Evolutionary conservation across 2,797 vertebrate species (phyloP), one percentile per base, ranked within the genome.

Genomic region (Triplophysa yarkandensis): DNA sequence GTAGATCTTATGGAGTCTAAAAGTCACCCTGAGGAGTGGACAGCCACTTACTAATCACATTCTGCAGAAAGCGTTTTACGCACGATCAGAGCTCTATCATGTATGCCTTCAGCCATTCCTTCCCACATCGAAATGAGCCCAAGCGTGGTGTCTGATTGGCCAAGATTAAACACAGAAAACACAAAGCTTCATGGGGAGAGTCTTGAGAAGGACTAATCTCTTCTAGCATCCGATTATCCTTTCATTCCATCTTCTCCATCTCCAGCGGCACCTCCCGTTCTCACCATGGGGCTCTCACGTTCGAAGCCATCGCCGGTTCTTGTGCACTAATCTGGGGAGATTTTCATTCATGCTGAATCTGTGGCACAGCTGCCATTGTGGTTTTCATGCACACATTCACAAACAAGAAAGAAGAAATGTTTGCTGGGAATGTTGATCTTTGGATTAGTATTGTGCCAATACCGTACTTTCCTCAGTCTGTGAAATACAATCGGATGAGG

Each of bases 231-330:
- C 9, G 19, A 52, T 39, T 6, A 28, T 60, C 46, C 74, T 57
- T 50, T 48, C 60, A 39, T 39, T 8, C 13, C 44, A 19, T 57
- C 30, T 58, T 21, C 54, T 39, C n/a, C 57, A 21, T 62, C 21
- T 43, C n/a, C 48, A 17, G 41, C 57, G 21, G 13, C 58, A 48
- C 57, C 76, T 68, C 41, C 63, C 72, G 74, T 80, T 85, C 52
- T 79, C 80, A 78, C 78, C 82, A 82, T 70, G 60, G 55, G 69
- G 55, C 32, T 86, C 83, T 87, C 86, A n/a, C n/a, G 83, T 76
- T 87, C 80, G 66, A 82, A 71, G 79, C 34, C 65, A 65, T 61
- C 74, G 65, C 69, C 77, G 77, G 81, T 80, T 79, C 68, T 82
- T 83, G 36, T 75, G 48, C 52, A 80, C 71, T 76, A 82, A 82